Evolutionary conservation across 1,140 invertebrate species (phyloP).

Genomic region (Tetramorium simillimum): DNA sequence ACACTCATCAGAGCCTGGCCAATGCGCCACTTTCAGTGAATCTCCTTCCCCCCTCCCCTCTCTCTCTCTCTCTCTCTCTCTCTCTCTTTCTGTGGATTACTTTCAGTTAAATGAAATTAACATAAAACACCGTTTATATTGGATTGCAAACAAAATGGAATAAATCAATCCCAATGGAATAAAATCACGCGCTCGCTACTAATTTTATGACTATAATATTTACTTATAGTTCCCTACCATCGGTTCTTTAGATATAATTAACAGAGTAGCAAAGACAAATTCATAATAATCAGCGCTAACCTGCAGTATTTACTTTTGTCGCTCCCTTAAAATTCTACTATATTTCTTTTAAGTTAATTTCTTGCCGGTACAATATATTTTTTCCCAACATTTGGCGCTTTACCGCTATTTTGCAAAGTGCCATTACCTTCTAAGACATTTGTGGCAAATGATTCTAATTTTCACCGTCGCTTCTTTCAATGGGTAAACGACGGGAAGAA

Average conservation of each 20-base stretch:
- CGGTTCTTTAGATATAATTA: not conserved
- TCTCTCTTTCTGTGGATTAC: not conserved
- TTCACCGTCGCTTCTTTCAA: not conserved
- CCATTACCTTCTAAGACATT: not conserved
- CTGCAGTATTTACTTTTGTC: not conserved
- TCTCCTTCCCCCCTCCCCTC: not conserved
- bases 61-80: not conserved
- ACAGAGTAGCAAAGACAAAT: not conserved
- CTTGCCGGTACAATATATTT: not conserved
- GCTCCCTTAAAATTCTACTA: not conserved
- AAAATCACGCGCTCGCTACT: not conserved
- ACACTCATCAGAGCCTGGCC: conserved; percentile 44
- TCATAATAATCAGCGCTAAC: not conserved
- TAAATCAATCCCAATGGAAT: not conserved
- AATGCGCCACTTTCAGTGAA: conserved; percentile 33
- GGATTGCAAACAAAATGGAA: conserved; percentile 1
- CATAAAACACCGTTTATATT: conserved; percentile 20
- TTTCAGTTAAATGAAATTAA: conserved; percentile 33
- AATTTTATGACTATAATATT: not conserved
- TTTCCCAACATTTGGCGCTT: not conserved
- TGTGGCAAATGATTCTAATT: not conserved
- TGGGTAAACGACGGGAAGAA: not conserved
- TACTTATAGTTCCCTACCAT: not conserved
- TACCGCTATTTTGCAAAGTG: not conserved
- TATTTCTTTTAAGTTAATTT: not conserved